Percentiles rank a stretch among this genome's conserved stretches.
Conservation (phyloP, 2,888 invertebrate species). For the Bombylius major region DNA sequence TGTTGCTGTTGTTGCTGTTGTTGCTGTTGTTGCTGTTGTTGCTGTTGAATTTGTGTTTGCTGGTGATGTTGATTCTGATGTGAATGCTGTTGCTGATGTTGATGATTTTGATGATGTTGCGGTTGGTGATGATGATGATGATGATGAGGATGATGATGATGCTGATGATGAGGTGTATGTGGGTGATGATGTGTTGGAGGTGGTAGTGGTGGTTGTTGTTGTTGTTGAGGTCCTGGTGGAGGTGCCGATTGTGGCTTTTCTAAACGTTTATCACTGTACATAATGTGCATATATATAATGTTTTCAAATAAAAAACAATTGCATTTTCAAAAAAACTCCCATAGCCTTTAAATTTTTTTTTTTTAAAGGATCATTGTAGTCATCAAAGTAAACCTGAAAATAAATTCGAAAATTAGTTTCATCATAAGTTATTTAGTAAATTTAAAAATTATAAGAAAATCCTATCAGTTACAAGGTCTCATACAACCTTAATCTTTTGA, state of each 20-base stretch:
- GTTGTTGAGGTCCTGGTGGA: background rate
- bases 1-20: conserved; percentile 5
- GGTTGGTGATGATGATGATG: background rate
- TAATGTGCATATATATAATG: background rate
- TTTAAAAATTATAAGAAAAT: no score
- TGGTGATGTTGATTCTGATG: conserved; percentile 10
- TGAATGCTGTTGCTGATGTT: conserved; percentile 4
- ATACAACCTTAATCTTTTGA: no score
- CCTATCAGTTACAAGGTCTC: no score
- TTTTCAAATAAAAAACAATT: background rate
- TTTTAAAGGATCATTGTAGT: no score
- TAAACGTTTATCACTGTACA: conserved; percentile 12
- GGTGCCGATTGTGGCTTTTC: background rate
- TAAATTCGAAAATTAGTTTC: no score
- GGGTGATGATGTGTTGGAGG: background rate
- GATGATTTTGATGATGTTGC: background rate
- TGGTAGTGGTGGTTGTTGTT: background rate
- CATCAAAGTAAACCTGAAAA: no score
- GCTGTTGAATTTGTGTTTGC: conserved; percentile 3
- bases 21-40: conserved; percentile 5
- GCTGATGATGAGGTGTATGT: background rate
- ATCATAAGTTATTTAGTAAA: no score
- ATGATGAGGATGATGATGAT: background rate
- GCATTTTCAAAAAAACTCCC: background rate
- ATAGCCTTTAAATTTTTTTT: no score